A percentile compares a stretch with the other conserved stretches of the same genome.
Evolutionary conservation across 2,113 vertebrate species (phyloP).

Genomic region (Tachycineta bicolor): DNA sequence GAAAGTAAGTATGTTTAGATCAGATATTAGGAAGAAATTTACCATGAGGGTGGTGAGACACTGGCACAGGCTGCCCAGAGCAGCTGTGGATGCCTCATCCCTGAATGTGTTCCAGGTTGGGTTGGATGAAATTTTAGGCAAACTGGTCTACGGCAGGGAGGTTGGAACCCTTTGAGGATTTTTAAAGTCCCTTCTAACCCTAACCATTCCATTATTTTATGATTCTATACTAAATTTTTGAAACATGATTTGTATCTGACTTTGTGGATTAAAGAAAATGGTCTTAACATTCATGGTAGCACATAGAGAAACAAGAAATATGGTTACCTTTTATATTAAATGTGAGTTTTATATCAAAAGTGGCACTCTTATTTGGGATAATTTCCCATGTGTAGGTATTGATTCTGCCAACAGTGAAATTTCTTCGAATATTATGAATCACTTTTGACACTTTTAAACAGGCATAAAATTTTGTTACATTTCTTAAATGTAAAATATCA

Average conservation of each 20-base stretch:
- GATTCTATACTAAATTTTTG: neutral
- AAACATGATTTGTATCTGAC: neutral
- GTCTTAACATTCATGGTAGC: neutral
- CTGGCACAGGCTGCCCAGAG: neutral
- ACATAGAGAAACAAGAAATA: neutral
- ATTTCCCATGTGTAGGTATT: conserved; percentile 35
- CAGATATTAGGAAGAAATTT: neutral
- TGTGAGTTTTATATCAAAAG: neutral
- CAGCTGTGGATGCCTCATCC: neutral
- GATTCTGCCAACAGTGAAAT: conserved; percentile 32
- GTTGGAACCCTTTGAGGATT: neutral
- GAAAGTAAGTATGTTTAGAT: neutral
- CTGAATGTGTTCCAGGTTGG: neutral
- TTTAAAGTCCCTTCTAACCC: neutral
- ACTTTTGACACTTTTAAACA: conserved; percentile 43
- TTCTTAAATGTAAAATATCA: conserved; percentile 55
- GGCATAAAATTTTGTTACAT: neutral
- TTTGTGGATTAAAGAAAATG: neutral
- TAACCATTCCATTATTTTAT: neutral
- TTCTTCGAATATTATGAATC: conserved; percentile 13
- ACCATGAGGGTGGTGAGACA: too few relatives aligned
- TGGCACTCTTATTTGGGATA: conserved; percentile 1
- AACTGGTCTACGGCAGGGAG: neutral
- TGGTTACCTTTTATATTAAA: neutral
- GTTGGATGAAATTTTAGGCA: neutral